Conservation (phyloP, 1,140 invertebrate genomes). For the Lucilia cuprina region DNA sequence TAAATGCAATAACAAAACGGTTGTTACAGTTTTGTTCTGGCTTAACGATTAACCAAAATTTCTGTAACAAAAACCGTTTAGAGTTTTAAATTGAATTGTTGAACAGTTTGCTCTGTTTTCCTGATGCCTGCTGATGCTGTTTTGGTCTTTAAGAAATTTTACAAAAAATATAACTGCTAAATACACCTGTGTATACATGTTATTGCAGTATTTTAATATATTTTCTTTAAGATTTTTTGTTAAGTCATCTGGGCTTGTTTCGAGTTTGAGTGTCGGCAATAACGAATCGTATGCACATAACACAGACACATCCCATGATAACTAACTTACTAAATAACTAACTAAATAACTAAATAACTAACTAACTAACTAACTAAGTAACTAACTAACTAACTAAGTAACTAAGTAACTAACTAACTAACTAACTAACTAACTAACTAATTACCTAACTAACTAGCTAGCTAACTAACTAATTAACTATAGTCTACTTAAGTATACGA, state of each 20-base stretch:
- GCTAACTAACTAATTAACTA: too few species aligned
- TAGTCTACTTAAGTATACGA: too few species aligned
- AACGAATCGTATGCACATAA: too few species aligned
- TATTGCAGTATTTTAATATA: background rate
- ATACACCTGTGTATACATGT: background rate
- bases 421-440: too few species aligned
- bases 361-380: too few species aligned
- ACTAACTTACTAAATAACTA: too few species aligned
- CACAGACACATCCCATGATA: too few species aligned
- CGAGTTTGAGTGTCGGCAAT: too few species aligned
- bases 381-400: too few species aligned
- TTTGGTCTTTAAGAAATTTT: background rate
- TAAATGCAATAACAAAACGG: background rate
- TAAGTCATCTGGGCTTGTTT: background rate
- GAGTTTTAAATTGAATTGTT: constrained; percentile 8
- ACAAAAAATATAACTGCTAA: background rate
- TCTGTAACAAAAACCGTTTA: background rate
- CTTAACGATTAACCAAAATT: background rate
- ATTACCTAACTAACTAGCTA: too few species aligned
- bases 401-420: too few species aligned
- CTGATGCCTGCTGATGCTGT: background rate
- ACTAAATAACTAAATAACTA: too few species aligned
- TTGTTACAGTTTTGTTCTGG: background rate
- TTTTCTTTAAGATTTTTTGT: background rate
- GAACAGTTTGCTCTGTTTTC: background rate